phyloP scores from a whole-genome alignment of 2,113 vertebrate species.

The Paralichthys olivaceus region DNA sequence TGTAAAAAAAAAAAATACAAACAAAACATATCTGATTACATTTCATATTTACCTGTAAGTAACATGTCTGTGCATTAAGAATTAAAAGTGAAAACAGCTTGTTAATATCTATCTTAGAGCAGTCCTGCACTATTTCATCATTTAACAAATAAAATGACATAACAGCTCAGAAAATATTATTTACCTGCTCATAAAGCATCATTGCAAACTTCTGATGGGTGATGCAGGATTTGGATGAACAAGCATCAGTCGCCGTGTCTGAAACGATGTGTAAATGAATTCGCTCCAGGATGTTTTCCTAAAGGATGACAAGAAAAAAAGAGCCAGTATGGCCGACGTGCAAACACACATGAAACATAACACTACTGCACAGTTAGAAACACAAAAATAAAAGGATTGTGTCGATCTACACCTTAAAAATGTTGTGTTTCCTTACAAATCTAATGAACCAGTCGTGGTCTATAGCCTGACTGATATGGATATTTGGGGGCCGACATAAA shows the following conservation, averaged over 20 bases:
- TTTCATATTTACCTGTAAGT: background rate
- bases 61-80: background rate
- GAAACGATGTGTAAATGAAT: conserved; percentile 97
- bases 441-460: too few relatives aligned
- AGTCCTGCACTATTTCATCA: background rate
- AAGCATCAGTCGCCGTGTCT: conserved; percentile 89
- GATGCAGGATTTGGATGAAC: conserved; percentile 96
- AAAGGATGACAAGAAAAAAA: conserved; percentile 31
- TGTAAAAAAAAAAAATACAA: conserved; percentile 66
- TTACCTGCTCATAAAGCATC: conserved; percentile 98
- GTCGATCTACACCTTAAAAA: background rate
- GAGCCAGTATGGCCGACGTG: background rate
- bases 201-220: conserved; percentile 99
- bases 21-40: background rate
- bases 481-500: too few relatives aligned
- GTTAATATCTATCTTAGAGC: background rate
- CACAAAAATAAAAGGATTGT: background rate
- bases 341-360: background rate
- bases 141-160: background rate
- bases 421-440: background rate
- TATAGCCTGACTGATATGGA: too few relatives aligned
- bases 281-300: conserved; percentile 97
- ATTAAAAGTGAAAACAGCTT: background rate
- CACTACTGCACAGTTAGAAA: background rate
- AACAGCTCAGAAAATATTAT: background rate